Evolutionary conservation across 2,888 invertebrate species (phyloP), one percentile per base, ranked within the genome.

Genomic region (Zaprionus lineosus): DNA sequence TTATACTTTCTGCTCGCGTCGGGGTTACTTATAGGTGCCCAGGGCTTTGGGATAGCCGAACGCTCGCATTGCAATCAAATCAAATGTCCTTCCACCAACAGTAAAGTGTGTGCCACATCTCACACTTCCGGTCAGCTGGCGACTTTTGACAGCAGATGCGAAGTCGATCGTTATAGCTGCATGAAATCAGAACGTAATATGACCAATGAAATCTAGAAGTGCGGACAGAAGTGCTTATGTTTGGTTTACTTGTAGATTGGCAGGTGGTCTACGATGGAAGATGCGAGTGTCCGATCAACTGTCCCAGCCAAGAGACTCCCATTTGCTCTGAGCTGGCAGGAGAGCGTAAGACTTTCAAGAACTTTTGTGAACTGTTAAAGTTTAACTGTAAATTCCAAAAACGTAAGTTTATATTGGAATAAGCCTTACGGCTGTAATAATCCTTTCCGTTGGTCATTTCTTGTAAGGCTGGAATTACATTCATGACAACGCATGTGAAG

Each of bases 81-180:
- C 11, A 8, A 16, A 7, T 69, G 69, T 9, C 2, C 36, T 0
- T 0, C 4, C 2, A 7, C 3, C 0, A 15, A n/a, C 1, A 1
- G 6, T 21, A 24, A 29, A 5, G 72, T 69, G 4, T 69, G 69
- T 29, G 69, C 69, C 0, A 34, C 14, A 14, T 18, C 15, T 3
- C 19, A 11, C 0, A 18, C 12, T 0, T 6, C 39, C 0, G 51
- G 55, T 1, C 50, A 64, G 34, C 31, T 16, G 0, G 46, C 34
- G 9, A 71, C 66, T n/a, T 69, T 69, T 8, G 37, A 48, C 6
- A 66, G 36, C 21, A 12, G 19, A 9, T 70, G 70, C 33, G 72
- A 58, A n/a, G 44, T 55, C 2, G 2, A 66, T 7, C 67, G 57
- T 2, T 55, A 40, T 7, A 72, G 11, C n/a, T 70, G 72, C n/a